Evolutionary conservation across 30 jellyfish, hydroid and myxozoan species (phyloP), one percentile per base, ranked within the genome.

Genomic region (Aurelia sp.): DNA sequence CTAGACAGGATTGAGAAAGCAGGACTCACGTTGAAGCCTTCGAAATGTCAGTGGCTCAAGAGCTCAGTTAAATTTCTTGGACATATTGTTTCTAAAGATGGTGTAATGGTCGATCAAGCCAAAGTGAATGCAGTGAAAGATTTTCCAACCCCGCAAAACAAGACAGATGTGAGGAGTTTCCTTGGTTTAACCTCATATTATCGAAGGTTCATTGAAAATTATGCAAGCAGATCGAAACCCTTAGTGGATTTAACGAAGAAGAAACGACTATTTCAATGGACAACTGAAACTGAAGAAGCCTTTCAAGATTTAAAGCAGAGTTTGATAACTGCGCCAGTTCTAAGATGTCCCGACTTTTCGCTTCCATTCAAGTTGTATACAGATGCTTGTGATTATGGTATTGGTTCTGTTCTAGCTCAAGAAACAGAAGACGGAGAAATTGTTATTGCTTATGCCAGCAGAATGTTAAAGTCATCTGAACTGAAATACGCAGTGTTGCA

Each of bases 381-480:
- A 53, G 89, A 87, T 58, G 87, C 91, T 16, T 68, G 90, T 44
- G 82, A 61, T 33, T 64, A 86, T 77, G 91, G 91, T 38, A 50
- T 87, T 40, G 91, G 96, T 16, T 71, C 81, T 67, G 87, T 63
- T 59, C 87, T 87, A 13, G 80, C 91, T 27, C 96, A 87, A 70
- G 87, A 68, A 19, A 59, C 74, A 11, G 91, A 64, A 9, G 79
- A 67, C 52, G 87, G 86, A 35, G 76, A 87, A 69, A 74, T 55
- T 31, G 96, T 67, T 12, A 59, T 87, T 35, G 88, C 81, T 15
- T 87, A 87, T 69, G 84, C 84, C 21, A 76, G 95, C 50, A 12
- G 95, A 30, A 12, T 86, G 60, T 55, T 86, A 59, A 62, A 74
- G 68, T 53, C 84, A 2, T 74, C 84, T 64, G 84, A 86, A 53